phyloP scores from a whole-genome alignment of 2,113 vertebrate genomes.

The Saccopteryx leptura region DNA sequence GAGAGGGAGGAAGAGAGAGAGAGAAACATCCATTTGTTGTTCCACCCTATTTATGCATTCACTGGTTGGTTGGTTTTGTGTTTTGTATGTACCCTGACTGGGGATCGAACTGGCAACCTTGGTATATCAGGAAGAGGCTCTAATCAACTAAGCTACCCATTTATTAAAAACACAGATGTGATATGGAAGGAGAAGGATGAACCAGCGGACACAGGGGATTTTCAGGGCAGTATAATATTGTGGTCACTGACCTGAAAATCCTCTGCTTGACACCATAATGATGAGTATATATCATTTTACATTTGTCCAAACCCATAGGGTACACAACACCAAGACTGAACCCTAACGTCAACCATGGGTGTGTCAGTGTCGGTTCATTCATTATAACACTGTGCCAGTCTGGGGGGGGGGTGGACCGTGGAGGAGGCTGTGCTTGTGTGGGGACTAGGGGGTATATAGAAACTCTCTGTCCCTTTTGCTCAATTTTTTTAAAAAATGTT shows the following conservation, averaged over 20 bases:
- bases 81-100: too few species aligned
- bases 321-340: neutral
- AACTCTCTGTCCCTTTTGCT: neutral
- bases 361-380: neutral
- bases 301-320: neutral
- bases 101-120: too few species aligned
- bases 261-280: rapidly evolving
- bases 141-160: too few species aligned
- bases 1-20: too few species aligned
- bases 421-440: neutral
- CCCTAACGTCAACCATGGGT: neutral
- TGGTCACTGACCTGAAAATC: neutral
- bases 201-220: neutral
- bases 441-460: too few species aligned
- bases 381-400: too few species aligned
- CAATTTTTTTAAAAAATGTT: neutral
- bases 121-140: too few species aligned
- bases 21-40: too few species aligned
- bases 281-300: rapidly evolving
- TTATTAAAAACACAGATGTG: neutral
- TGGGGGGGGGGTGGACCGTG: rapidly evolving
- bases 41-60: too few species aligned
- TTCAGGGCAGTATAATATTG: neutral
- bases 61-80: too few species aligned
- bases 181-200: neutral